Evolutionary conservation across 2,888 invertebrate genomes (phyloP).

Genomic region (Lasioglossum figueresi): DNA sequence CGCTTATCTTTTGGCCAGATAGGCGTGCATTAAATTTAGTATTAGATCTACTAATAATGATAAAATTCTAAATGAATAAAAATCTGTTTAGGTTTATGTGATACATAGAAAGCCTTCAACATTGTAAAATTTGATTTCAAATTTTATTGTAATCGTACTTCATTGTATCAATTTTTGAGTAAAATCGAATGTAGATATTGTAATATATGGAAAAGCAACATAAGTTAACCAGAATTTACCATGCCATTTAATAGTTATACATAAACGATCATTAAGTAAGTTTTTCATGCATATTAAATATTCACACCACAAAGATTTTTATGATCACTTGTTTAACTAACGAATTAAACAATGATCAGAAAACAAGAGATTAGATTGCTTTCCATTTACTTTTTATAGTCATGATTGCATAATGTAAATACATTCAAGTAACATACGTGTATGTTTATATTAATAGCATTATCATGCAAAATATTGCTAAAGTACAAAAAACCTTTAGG

Average conservation of each 20-base stretch:
- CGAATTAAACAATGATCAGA: conserved; percentile 55
- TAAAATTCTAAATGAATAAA: conserved; percentile 73
- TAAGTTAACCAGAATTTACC: conserved; percentile 69
- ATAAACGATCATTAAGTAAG: conserved; percentile 71
- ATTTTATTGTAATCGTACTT: conserved; percentile 74
- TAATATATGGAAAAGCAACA: conserved; percentile 74
- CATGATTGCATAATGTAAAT: conserved; percentile 81
- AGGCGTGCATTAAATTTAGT: conserved; percentile 76
- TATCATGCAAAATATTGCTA: conserved; percentile 83
- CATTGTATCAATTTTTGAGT: conserved; percentile 74
- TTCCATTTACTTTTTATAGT: conserved; percentile 77
- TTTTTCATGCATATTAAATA: conserved; percentile 76
- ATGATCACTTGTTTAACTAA: conserved; percentile 66
- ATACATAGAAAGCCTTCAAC: conserved; percentile 80
- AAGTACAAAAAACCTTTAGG: conserved; percentile 83
- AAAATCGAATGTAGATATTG: conserved; percentile 80
- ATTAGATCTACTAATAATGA: conserved; percentile 66
- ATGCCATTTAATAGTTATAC: conserved; percentile 74
- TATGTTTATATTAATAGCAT: conserved; percentile 77
- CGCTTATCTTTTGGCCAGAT: conserved; percentile 75
- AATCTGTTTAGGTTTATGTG: conserved; percentile 81
- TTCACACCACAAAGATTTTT: conserved; percentile 69
- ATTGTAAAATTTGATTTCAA: conserved; percentile 75
- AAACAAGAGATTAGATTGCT: conserved; percentile 71
- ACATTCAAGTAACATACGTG: conserved; percentile 77